Conservation (phyloP, 2,113 vertebrate species). For the Dissostichus mawsoni region DNA sequence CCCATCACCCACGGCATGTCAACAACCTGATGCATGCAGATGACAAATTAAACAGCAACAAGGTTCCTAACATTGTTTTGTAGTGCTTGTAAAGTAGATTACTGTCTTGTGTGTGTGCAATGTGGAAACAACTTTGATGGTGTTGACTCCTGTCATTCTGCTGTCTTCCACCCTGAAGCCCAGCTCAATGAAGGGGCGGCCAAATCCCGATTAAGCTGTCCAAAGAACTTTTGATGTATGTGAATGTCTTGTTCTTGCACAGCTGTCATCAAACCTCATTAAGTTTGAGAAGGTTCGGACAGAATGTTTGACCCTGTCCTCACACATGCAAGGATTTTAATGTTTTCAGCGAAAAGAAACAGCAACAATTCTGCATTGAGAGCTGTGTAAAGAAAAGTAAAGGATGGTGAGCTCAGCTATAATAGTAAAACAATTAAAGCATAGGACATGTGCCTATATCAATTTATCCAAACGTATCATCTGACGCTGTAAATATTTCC, state of each 20-base stretch:
- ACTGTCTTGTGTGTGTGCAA: background rate
- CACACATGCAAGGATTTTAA: constrained; percentile 15
- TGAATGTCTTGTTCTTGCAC: constrained; percentile 7
- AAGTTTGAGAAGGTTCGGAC: constrained; percentile 50
- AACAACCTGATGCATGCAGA: background rate
- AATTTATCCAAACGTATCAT: background rate
- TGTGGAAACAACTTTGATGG: background rate
- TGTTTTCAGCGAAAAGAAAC: background rate
- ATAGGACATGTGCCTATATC: too few species aligned
- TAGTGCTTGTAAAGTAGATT: background rate
- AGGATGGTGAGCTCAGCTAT: background rate
- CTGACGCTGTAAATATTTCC: background rate
- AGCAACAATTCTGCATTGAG: background rate
- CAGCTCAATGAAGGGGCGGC: constrained; percentile 19
- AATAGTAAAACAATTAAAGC: too few species aligned
- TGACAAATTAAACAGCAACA: background rate
- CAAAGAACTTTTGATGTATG: constrained; percentile 18
- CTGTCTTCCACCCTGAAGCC: constrained; percentile 25
- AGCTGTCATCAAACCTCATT: constrained; percentile 52
- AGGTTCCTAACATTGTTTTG: background rate
- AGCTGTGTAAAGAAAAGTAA: background rate
- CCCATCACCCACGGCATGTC: constrained; percentile 4
- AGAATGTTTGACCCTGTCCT: constrained; percentile 17
- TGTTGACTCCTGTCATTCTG: constrained; percentile 24
- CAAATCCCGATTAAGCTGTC: constrained; percentile 37